Conservation (phyloP, 1,140 invertebrate genomes). For the Zophobas atratus region DNA sequence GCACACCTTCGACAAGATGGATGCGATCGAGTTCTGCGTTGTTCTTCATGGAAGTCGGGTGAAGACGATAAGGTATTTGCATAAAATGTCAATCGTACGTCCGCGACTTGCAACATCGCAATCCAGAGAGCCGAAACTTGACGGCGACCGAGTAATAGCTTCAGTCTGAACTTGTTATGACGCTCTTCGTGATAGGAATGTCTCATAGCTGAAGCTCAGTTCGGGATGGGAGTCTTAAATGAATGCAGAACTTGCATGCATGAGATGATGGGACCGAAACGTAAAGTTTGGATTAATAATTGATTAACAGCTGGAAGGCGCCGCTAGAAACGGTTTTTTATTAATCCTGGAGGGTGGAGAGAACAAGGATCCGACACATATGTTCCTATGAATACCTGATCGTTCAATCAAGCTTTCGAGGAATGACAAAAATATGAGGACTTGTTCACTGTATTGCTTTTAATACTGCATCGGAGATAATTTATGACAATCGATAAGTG, state of each 20-base stretch:
- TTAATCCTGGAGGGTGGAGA: background rate
- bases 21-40: conserved; percentile 30
- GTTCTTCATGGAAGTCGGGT: conserved; percentile 30
- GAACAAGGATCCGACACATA: background rate
- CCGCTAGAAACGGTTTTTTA: conserved; percentile 11
- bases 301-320: conserved; percentile 26
- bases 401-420: too few relatives aligned
- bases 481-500: too few relatives aligned
- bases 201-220: conserved; percentile 41
- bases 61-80: conserved; percentile 52
- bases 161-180: conserved; percentile 59
- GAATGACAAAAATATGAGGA: too few relatives aligned
- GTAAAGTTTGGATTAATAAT: conserved; percentile 37
- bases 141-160: conserved; percentile 56
- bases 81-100: conserved; percentile 58
- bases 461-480: too few relatives aligned
- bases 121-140: conserved; percentile 49
- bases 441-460: too few relatives aligned
- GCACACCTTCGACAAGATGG: conserved; percentile 29
- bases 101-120: conserved; percentile 49
- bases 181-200: conserved; percentile 54
- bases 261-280: conserved; percentile 37
- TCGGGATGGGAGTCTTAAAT: conserved; percentile 38
- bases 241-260: conserved; percentile 36
- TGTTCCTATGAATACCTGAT: conserved; percentile 2